A percentile compares a stretch with the other conserved stretches of the same genome.
These are phyloP conservation scores for Meiosimyza platycephala DNA, from an alignment of 2,888 invertebrate species.

Conservation along the genomic window DNA sequence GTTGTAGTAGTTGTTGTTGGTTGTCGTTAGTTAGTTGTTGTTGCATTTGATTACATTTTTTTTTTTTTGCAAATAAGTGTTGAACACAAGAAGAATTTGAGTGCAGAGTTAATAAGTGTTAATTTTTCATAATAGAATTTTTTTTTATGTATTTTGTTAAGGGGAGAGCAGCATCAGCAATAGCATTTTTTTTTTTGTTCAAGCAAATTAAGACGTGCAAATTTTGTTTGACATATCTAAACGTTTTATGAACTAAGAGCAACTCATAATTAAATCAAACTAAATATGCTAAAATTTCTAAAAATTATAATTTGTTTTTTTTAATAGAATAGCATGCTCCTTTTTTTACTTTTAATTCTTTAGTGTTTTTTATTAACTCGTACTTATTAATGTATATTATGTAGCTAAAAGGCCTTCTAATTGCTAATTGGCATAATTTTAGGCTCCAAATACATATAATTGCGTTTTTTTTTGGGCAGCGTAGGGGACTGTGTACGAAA, in stretches of 20 bases:
- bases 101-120: constrained; percentile 56
- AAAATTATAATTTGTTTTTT: too few species aligned
- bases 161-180: constrained; percentile 4
- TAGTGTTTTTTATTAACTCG: neutral
- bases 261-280: constrained; percentile 10
- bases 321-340: too few species aligned
- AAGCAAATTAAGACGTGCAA: constrained; percentile 4
- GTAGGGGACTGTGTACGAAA: constrained; percentile 56
- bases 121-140: constrained; percentile 3
- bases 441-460: neutral
- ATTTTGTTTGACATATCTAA: neutral
- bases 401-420: constrained; percentile 24
- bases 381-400: too few species aligned
- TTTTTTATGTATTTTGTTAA: constrained; percentile 29
- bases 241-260: constrained; percentile 1
- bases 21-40: constrained; percentile 38
- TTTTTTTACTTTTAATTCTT: neutral
- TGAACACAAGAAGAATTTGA: constrained; percentile 43
- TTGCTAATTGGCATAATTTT: constrained; percentile 23
- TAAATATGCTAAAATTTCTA: neutral
- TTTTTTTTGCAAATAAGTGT: constrained; percentile 25
- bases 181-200: neutral
- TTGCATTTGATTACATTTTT: constrained; percentile 41
- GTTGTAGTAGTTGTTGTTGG: constrained; percentile 36
- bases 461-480: constrained; percentile 22